phyloP scores from a whole-genome alignment of 2,888 invertebrate species.

The Venusia cambrica region DNA sequence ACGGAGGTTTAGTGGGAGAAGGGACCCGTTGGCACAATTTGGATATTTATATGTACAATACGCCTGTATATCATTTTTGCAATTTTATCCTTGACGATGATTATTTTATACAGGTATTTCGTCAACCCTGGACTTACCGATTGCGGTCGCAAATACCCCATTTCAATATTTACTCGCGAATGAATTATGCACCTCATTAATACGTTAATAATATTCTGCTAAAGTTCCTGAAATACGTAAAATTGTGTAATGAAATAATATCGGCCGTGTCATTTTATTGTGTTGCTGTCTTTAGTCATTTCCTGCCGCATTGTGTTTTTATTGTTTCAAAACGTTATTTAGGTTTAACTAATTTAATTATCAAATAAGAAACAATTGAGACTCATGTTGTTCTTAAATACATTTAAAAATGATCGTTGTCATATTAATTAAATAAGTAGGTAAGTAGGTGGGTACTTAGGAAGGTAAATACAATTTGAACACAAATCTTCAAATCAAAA shows the following conservation, averaged over 20 bases:
- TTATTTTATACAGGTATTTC: too few species aligned
- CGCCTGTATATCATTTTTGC: not conserved
- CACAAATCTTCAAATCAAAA: too few species aligned
- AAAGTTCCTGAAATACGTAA: conserved; percentile 22
- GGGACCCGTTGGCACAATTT: too few species aligned
- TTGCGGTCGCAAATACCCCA: conserved; percentile 20
- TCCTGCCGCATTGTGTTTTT: conserved; percentile 3
- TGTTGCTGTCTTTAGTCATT: conserved; percentile 8
- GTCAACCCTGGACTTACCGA: conserved; percentile 5
- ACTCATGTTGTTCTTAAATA: too few species aligned
- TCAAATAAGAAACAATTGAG: too few species aligned
- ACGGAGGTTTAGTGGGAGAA: too few species aligned
- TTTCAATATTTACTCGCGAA: conserved; percentile 26
- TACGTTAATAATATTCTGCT: conserved; percentile 36
- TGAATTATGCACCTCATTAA: conserved; percentile 37
- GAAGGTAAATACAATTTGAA: too few species aligned
- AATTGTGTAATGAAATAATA: conserved; percentile 14
- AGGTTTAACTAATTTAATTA: conserved; percentile 6
- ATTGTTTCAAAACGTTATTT: conserved; percentile 1
- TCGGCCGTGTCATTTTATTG: conserved; percentile 8
- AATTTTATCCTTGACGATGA: not conserved
- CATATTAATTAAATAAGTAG: too few species aligned
- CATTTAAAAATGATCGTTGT: too few species aligned
- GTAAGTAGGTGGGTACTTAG: too few species aligned
- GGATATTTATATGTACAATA: too few species aligned